These are phyloP conservation scores for Bombus terrestris DNA, from an alignment of 1,140 invertebrate genomes.

Conservation along the genomic window DNA sequence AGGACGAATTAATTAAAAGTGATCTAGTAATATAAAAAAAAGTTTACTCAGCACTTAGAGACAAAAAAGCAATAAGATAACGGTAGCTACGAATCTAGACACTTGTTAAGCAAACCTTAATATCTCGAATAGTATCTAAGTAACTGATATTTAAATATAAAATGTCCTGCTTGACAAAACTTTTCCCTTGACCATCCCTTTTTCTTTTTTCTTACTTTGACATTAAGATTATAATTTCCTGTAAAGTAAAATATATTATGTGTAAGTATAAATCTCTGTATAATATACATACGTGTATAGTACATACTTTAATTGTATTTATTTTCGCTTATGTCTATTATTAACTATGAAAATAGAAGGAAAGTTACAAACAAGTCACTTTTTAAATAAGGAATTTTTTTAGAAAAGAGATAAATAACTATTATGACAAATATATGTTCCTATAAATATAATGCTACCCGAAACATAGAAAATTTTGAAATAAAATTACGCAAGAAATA, in stretches of 20 bases:
- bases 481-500: not conserved
- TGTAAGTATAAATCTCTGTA: not conserved
- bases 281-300: not conserved
- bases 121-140: slow-evolving; percentile 8
- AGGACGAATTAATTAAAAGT: not conserved
- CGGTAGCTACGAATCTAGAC: slow-evolving; percentile 41
- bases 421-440: not conserved
- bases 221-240: not conserved
- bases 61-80: slow-evolving; percentile 56
- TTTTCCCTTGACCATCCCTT: not conserved
- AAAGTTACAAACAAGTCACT: not conserved
- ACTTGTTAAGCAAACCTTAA: slow-evolving; percentile 45
- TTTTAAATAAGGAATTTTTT: not conserved
- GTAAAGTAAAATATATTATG: not conserved
- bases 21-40: not conserved
- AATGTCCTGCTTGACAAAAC: not conserved
- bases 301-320: not conserved
- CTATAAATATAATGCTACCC: not conserved
- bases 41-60: not conserved
- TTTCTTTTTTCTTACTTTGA: not conserved
- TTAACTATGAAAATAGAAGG: not conserved
- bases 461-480: not conserved
- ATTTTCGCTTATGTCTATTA: not conserved
- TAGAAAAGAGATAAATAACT: too few relatives aligned
- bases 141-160: slow-evolving; percentile 20